phyloP scores from a whole-genome alignment of 2,113 vertebrate species.

The Chiloscyllium plagiosum region DNA sequence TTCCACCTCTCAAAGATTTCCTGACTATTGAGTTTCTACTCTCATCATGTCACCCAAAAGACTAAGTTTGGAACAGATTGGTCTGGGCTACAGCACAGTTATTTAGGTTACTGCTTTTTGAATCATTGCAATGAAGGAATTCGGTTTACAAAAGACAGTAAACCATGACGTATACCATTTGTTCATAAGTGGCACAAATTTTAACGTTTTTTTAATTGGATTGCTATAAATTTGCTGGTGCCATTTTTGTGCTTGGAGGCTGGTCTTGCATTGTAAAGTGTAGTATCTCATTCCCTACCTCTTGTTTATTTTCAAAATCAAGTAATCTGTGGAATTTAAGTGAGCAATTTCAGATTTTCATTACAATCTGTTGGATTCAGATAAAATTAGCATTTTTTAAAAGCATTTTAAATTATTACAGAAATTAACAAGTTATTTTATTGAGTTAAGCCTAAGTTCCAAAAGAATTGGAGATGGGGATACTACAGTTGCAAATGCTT shows the following conservation, averaged over 20 bases:
- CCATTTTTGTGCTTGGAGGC: constrained; percentile 23
- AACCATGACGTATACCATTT: not conserved
- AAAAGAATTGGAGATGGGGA: not conserved
- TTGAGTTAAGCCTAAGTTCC: not conserved
- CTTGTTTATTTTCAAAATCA: not conserved
- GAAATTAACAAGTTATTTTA: not conserved
- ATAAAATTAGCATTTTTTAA: not conserved
- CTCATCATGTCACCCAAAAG: not conserved
- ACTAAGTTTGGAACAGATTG: not conserved
- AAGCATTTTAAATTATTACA: not conserved
- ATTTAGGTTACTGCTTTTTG: not conserved
- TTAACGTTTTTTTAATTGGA: not conserved
- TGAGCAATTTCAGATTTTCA: not conserved
- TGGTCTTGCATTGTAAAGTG: not conserved
- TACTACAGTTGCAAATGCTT: not conserved
- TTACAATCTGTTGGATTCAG: not conserved
- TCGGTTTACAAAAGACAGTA: not conserved
- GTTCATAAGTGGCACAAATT: not conserved
- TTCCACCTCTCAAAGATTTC: not conserved
- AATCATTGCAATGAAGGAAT: not conserved
- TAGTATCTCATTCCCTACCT: not conserved
- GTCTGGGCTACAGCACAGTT: not conserved
- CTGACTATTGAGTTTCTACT: not conserved
- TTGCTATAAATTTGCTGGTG: constrained; percentile 28
- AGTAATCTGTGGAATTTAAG: not conserved